phyloP scores from a whole-genome alignment of 2,888 invertebrate genomes.

The Chirona hameri region DNA sequence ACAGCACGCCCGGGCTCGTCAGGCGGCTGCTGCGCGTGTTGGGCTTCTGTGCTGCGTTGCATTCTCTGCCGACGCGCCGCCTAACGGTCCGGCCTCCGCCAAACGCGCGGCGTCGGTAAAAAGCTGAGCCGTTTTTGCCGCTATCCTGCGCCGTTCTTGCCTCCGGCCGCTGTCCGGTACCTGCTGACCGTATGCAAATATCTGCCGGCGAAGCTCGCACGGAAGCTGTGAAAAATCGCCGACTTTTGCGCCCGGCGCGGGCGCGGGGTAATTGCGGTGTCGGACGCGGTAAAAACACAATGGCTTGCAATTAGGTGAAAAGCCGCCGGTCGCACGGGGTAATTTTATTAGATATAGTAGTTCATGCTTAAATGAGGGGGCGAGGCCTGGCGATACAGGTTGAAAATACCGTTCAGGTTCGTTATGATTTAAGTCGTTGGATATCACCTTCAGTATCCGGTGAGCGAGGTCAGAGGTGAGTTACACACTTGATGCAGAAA shows the following conservation, averaged over 20 bases:
- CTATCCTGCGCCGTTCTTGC: not conserved
- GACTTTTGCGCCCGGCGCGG: not conserved
- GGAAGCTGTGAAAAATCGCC: not conserved
- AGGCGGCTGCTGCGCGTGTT: constrained; percentile 2
- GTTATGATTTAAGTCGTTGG: too few species aligned
- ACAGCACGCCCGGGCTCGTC: not conserved
- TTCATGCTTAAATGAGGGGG: too few species aligned
- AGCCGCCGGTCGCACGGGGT: not conserved
- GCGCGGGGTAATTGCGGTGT: not conserved
- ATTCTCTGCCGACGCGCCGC: not conserved
- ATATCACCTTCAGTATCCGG: too few species aligned
- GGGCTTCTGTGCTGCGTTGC: not conserved
- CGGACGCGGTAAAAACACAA: not conserved
- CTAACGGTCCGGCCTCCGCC: not conserved
- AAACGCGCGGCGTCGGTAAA: not conserved
- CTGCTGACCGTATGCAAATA: not conserved
- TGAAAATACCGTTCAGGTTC: too few species aligned
- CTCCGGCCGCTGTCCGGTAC: not conserved
- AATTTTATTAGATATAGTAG: too few species aligned
- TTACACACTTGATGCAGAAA: too few species aligned
- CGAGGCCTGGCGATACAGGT: too few species aligned
- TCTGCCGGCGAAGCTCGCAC: not conserved
- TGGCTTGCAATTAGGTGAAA: not conserved
- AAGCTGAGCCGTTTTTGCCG: not conserved
- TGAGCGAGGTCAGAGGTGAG: too few species aligned